A percentile compares a stretch with the other conserved stretches of the same genome.
These are phyloP conservation scores for Ashinkailepas kermadecensis DNA, from an alignment of 2,888 invertebrate genomes.

Conservation along the genomic window DNA sequence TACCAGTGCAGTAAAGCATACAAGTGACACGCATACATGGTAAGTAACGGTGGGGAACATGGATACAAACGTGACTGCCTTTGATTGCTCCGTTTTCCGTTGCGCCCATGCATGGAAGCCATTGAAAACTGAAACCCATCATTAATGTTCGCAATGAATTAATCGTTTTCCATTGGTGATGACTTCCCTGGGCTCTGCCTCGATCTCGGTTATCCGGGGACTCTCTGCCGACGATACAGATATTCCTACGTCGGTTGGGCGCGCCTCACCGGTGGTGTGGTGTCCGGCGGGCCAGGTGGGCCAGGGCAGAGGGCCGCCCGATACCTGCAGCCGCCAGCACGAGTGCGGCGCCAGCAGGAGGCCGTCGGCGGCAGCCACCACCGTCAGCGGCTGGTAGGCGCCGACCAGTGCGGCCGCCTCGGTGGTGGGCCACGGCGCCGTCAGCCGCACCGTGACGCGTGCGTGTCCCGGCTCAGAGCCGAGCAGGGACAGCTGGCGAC, in stretches of 20 bases:
- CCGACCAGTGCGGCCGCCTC: not conserved
- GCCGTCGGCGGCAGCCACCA: not conserved
- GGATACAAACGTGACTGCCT: no score
- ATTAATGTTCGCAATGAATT: no score
- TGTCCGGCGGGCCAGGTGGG: not conserved
- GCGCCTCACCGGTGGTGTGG: not conserved
- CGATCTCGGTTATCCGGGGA: no score
- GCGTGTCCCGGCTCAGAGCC: not conserved
- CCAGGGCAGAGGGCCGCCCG: constrained; percentile 5
- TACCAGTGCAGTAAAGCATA: no score
- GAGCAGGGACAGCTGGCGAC: not conserved
- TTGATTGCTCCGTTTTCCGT: no score
- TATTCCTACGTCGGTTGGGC: not conserved
- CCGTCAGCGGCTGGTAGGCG: constrained; percentile 9
- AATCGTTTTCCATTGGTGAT: no score
- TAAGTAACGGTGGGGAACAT: no score
- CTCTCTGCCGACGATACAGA: no score
- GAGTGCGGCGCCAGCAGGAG: constrained; percentile 13
- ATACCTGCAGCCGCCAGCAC: constrained; percentile 2
- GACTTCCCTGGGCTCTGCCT: no score
- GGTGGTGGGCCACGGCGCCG: not conserved
- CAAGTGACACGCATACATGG: no score
- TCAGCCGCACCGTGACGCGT: not conserved
- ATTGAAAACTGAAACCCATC: no score
- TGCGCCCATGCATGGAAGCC: no score